A percentile compares a stretch with the other conserved stretches of the same genome.
Conservation (phyloP, 1,140 invertebrate genomes). For the Mizuhopecten yessoensis region DNA sequence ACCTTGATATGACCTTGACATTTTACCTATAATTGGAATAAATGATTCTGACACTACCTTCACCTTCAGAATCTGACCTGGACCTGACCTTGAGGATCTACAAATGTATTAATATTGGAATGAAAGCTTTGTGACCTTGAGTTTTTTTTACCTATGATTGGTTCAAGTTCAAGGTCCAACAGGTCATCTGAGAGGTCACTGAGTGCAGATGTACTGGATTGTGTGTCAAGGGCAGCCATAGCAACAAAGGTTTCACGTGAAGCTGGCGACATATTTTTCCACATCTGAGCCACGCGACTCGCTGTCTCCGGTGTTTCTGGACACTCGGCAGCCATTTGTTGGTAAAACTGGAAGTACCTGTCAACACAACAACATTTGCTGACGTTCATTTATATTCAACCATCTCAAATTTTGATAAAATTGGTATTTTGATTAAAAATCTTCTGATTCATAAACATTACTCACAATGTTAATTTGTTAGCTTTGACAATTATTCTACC, state of each 20-base stretch:
- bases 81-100: too few species aligned
- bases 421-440: too few species aligned
- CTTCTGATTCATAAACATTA: too few species aligned
- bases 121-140: background rate
- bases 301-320: conserved; percentile 38
- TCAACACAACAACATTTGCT: background rate
- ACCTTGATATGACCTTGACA: too few species aligned
- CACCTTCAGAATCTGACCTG: too few species aligned
- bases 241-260: conserved; percentile 45
- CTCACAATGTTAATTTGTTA: too few species aligned
- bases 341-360: conserved; percentile 55
- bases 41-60: too few species aligned
- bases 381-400: too few species aligned
- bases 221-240: conserved; percentile 52
- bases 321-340: conserved; percentile 48
- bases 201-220: background rate
- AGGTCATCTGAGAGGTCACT: conserved; percentile 49
- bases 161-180: conserved; percentile 46
- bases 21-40: too few species aligned
- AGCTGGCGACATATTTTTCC: conserved; percentile 48
- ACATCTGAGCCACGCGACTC: conserved; percentile 52
- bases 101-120: too few species aligned
- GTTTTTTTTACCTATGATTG: background rate
- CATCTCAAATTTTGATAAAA: too few species aligned
- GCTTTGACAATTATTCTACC: too few species aligned